Evolutionary conservation across 1,140 invertebrate genomes (phyloP), one percentile per base, ranked within the genome.

Genomic region (Lanistes nyassanus): DNA sequence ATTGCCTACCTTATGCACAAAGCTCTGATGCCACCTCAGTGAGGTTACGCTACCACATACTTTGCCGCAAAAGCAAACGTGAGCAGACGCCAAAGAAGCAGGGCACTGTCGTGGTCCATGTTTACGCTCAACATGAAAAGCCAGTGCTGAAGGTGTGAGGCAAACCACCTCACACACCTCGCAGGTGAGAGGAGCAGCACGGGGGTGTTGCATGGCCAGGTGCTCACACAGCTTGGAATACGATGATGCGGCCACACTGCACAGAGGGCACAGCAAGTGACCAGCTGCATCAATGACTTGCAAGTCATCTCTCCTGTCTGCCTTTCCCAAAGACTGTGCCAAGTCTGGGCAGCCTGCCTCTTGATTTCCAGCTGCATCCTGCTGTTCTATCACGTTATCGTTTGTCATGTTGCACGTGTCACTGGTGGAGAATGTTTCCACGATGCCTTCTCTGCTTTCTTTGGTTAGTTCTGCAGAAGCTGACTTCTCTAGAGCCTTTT

Each of bases 101-200:
- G 13, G 19, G 39, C 71, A 11, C 19, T n/a, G 56, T n/a, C 51
- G 74, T 4, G 80, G 80, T 7, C 80, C 80, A 77, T 81, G 80
- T 42, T 75, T 76, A 29, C 67, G 74, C 21, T 79, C 71, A 55
- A 81, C 51, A 51, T 81, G 80, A 31, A 64, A 31, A 1, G 60
- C 53, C 11, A 81, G 62, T 34, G 73, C 69, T 16, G 51, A 62
- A n/a, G n/a, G 26, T 23, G 62, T 74, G 31, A 76, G 70, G 42
- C 79, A 77, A 29, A 68, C 74, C 29, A 73, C n/a, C 42, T 81
- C 76, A 75, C 80, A 81, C 29, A 81, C 65, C 76, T 81, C 80
- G 72, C 80, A 81, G 13, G 69, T 69, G 19, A 76, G 56, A 16
- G 74, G 70, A 6, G n/a, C 19, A 23, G 26, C 19, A 13, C 23